Base-by-base conservation (phyloP, 2,797 vertebrate species). In the Prionace glauca region DNA sequence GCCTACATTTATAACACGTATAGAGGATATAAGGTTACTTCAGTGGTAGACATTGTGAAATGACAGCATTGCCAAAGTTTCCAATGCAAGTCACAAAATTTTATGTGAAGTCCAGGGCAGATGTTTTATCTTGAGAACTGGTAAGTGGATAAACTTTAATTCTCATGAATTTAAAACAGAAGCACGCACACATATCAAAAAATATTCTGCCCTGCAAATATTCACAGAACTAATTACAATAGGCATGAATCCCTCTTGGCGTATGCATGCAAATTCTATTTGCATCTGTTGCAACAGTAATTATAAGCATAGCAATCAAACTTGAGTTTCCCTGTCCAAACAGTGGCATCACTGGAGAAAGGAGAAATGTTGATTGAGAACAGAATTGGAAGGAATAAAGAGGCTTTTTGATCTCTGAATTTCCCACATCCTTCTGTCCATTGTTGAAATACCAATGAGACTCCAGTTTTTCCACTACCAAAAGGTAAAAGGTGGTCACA, bases 11-110 rank as follows among this genome's bases (percentile, higher is more conserved):
- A 74, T 74, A 94, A 72, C 24, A 74, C 67, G 62, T 24, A 74
- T 95, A 50, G 45, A 56, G 71, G 69, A 95, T 94, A 94, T 74
- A 45, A 26, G 69, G 69, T 95, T 95, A 95, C 72, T 95, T 95
- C 67, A 95, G 71, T 36, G 41, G 7, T 72, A 18, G 45, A 72
- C 41, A 94, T 94, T 94, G 69, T 74, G 29, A 74, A 32, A 45
- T 77, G 29, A 69, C 20, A 60, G 65, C 92, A 94, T 72, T 69
- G 65, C 90, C 60, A 92, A 92, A 45, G 50, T 88, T 60, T 65
- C 32, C 60, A 91, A 91, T 36, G 60, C 16, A 91, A 29, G 60
- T 45, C 88, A 65, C 88, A 91, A 65, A 41, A 12, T 29, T 36
- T 91, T n/a, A 62, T 32, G 29, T 18, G 26, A 90, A 29, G 12